Conservation (phyloP, 2,113 vertebrate species). For the Gulo gulo region DNA sequence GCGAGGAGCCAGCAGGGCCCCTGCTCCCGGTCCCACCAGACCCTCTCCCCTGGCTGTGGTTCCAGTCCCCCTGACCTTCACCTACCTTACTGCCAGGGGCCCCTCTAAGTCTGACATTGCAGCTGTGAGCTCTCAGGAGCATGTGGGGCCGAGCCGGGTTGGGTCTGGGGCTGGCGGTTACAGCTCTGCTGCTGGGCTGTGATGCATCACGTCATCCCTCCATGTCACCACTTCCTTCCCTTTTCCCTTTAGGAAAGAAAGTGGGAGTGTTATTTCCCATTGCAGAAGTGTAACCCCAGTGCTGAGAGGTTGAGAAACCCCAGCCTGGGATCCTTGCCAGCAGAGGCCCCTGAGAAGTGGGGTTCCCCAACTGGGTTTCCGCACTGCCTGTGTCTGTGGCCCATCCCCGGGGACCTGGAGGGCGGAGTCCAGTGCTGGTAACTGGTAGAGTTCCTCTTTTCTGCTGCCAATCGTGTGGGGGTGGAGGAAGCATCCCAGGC, state of each 20-base stretch:
- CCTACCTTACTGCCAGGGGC: neutral
- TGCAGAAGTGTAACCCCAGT: neutral
- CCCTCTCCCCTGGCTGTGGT: neutral
- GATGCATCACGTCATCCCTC: neutral
- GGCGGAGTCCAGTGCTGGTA: neutral
- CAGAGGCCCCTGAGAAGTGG: neutral
- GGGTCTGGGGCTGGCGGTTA: neutral
- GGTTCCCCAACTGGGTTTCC: neutral
- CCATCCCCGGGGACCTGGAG: neutral
- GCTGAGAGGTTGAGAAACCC: neutral
- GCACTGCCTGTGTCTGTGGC: neutral
- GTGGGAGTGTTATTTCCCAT: neutral
- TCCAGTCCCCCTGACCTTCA: neutral
- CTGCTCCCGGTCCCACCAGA: neutral
- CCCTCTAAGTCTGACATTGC: neutral
- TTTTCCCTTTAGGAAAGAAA: constrained; percentile 42
- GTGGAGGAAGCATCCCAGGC: neutral
- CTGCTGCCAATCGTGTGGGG: neutral
- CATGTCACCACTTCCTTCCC: neutral
- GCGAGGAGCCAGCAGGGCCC: neutral
- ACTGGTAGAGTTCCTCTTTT: neutral
- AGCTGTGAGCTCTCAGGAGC: neutral
- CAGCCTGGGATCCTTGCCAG: neutral
- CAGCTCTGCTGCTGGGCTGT: rapidly evolving
- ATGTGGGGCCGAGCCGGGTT: neutral